Conservation (phyloP, 2,797 vertebrate genomes). For the Diglossa cyanea region DNA sequence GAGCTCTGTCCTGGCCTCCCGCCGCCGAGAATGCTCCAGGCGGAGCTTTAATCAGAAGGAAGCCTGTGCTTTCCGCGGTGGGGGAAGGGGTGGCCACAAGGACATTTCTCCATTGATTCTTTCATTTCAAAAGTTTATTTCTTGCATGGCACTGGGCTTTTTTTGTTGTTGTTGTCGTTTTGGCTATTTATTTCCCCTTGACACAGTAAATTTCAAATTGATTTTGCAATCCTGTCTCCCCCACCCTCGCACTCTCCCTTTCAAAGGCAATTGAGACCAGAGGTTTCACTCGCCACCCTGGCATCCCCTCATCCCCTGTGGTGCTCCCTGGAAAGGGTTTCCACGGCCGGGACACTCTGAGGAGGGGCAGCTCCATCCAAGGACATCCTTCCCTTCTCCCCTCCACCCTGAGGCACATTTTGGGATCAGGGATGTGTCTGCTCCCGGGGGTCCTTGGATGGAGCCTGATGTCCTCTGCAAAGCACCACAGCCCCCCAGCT, state of each 20-base stretch:
- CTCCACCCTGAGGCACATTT: neutral
- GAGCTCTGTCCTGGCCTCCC: conserved; percentile 70
- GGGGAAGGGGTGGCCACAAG: conserved; percentile 60
- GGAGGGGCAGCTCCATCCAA: neutral
- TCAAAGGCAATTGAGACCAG: neutral
- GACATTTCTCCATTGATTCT: conserved; percentile 51
- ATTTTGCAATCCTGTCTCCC: conserved; percentile 6
- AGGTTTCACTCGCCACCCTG: neutral
- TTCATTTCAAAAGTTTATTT: conserved; percentile 51
- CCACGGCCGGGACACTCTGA: neutral
- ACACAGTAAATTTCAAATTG: neutral
- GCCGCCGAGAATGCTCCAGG: conserved; percentile 69
- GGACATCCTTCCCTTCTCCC: neutral
- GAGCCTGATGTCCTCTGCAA: neutral
- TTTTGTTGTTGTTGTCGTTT: neutral
- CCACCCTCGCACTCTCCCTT: neutral
- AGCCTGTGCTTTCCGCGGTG: conserved; percentile 50
- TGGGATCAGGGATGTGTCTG: neutral
- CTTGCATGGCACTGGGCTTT: neutral
- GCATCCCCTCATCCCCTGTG: neutral
- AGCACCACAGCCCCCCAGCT: neutral
- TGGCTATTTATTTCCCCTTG: neutral
- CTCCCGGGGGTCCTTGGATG: accelerated
- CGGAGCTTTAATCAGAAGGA: conserved; percentile 77
- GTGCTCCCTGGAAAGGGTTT: neutral